Base-by-base conservation (phyloP, 2,113 vertebrate genomes). In the Scomber colias region DNA sequence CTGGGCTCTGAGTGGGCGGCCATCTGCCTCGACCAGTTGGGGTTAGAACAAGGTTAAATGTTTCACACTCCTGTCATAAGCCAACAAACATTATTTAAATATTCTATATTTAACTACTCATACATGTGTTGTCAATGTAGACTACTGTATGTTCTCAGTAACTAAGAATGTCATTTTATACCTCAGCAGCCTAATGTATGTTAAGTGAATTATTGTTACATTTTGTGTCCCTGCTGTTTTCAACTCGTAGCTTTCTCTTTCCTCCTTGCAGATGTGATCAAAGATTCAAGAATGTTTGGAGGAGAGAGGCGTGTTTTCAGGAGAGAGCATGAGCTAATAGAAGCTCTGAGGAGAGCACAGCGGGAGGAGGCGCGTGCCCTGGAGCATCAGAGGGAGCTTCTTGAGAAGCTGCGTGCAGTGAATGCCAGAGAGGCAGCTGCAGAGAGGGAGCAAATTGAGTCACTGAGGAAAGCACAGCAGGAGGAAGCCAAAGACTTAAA, bases 321-420 rank as follows among this genome's bases (percentile, higher is more conserved):
- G 60, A 83, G 81, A 46, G 92, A 93, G 69, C 83, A 51, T 9
- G 90, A 93, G 68, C 82, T 94, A 75, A 91, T 89, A 0, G 92
- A 93, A 67, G 89, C 94, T n/a, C 66, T 95, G 54, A 92, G 92
- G 73, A 90, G 87, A 10, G 84, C 87, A 1, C 94, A 94, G 81
- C 92, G 66, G 69, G 90, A 94, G 83, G 93, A 94, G 59, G 88
- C 86, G 2, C 82, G 65, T 11, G 89, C 92, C 50, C 85, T 94
- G 84, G 83, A 93, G 64, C 81, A 90, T 44, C 94, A 94, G 86
- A 86, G 89, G 56, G 90, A 93, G 68, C 82, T 94, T 31, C 69
- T 94, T 0, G 86, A 93, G 71, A 86, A 75, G 70, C 79, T 92
- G 75, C 75, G 77, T 3, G 50, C 67, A 7, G 82, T 53, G 6